Percentiles rank a stretch among this genome's conserved stretches.
Conservation (phyloP, 2,797 vertebrate genomes). For the Emydoidea blandingii region DNA sequence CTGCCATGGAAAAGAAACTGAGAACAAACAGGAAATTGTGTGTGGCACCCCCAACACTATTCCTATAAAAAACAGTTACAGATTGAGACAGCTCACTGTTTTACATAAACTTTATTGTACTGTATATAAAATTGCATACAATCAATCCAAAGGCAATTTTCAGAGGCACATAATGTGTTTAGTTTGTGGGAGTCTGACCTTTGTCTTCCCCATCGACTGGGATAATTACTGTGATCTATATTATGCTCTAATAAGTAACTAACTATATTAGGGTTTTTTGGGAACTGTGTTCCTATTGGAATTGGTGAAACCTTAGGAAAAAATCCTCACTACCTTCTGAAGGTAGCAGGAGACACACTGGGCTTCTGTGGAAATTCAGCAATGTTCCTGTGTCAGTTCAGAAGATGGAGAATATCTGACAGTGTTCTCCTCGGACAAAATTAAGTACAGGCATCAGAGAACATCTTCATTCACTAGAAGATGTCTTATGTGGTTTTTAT, state of each 20-base stretch:
- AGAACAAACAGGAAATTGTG: not conserved
- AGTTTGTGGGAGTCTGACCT: not conserved
- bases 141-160: constrained; percentile 26
- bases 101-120: constrained; percentile 64
- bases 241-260: not conserved
- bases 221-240: constrained; percentile 21
- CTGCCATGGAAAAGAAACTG: not conserved
- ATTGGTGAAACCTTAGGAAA: not conserved
- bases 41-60: not conserved
- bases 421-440: constrained; percentile 10
- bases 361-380: constrained; percentile 37
- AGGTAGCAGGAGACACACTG: constrained; percentile 16
- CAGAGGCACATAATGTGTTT: constrained; percentile 12
- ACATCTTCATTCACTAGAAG: constrained; percentile 47
- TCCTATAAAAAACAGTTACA: not conserved
- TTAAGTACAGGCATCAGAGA: constrained; percentile 47
- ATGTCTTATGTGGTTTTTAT: constrained; percentile 33
- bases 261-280: not conserved
- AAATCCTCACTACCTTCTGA: constrained; percentile 12
- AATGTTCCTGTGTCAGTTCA: not conserved
- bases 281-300: not conserved
- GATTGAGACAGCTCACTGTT: constrained; percentile 6
- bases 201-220: constrained; percentile 10
- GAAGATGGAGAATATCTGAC: constrained; percentile 13
- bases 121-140: constrained; percentile 40